phyloP scores from a whole-genome alignment of 2,888 invertebrate genomes.

The Andrena fulva region DNA sequence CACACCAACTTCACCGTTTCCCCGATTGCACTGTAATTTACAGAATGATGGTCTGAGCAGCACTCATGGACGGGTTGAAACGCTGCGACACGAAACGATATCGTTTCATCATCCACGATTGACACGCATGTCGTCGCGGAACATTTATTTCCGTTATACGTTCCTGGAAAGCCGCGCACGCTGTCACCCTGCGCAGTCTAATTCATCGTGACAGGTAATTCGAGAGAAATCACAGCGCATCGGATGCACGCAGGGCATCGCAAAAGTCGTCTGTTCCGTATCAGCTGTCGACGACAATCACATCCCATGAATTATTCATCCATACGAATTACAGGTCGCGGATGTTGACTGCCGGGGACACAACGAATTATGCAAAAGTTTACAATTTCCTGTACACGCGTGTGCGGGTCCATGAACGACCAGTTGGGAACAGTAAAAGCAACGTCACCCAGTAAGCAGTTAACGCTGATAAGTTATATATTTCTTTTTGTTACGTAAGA shows the following conservation, averaged over 20 bases:
- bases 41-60: background rate
- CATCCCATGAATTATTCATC: slow-evolving; percentile 55
- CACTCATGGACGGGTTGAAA: background rate
- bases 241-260: background rate
- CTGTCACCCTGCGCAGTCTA: slow-evolving; percentile 5
- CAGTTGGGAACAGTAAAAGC: background rate
- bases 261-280: slow-evolving; percentile 17
- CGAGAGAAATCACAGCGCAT: slow-evolving; percentile 30
- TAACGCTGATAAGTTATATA: background rate
- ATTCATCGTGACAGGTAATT: slow-evolving; percentile 49
- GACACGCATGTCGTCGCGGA: slow-evolving; percentile 29
- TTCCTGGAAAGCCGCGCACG: slow-evolving; percentile 16
- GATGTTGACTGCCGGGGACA: slow-evolving; percentile 6
- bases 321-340: slow-evolving; percentile 33
- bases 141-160: slow-evolving; percentile 51
- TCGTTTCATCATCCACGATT: slow-evolving; percentile 29
- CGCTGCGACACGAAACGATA: background rate
- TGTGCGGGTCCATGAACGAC: background rate
- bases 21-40: background rate
- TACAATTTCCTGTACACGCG: slow-evolving; percentile 31
- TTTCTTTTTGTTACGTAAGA: too few species aligned
- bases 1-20: background rate
- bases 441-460: background rate
- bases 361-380: slow-evolving; percentile 18
- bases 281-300: slow-evolving; percentile 44